Percentiles rank a stretch among this genome's conserved stretches.
Evolutionary conservation across 2,888 invertebrate genomes (phyloP).

Genomic region (Leptopterna dolabrata): DNA sequence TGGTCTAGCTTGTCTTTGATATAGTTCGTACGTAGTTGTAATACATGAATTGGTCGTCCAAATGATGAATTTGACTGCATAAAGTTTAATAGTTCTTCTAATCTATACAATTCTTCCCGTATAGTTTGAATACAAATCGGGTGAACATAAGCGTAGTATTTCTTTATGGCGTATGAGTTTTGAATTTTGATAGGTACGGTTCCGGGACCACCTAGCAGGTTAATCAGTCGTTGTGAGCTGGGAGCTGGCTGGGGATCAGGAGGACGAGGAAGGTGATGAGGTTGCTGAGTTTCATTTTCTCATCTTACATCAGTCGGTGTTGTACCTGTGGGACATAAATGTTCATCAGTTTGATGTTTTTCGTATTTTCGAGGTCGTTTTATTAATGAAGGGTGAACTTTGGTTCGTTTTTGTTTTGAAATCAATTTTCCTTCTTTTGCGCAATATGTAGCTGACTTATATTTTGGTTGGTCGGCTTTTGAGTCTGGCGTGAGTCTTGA

Average conservation of each 20-base stretch:
- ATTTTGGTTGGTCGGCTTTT: no score
- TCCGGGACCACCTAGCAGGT: constrained; percentile 1
- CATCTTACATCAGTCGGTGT: no score
- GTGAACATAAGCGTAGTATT: constrained; percentile 25
- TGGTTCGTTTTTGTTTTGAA: no score
- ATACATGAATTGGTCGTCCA: background rate
- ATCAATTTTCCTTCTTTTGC: no score
- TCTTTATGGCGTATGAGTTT: constrained; percentile 1
- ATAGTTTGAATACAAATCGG: background rate
- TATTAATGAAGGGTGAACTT: no score
- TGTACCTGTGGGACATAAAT: no score
- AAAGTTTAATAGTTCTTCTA: background rate
- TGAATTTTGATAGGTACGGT: constrained; percentile 32
- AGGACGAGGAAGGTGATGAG: no score
- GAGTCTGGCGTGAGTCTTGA: no score
- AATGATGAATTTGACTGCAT: background rate
- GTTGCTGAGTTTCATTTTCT: no score
- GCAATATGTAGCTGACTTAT: no score
- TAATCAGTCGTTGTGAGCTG: constrained; percentile 12
- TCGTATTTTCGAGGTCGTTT: no score
- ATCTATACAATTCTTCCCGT: background rate
- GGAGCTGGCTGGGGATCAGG: background rate
- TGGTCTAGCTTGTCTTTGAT: constrained; percentile 15
- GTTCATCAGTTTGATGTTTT: no score
- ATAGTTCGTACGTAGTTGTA: background rate